A percentile compares a stretch with the other conserved stretches of the same genome.
These are phyloP conservation scores for Loripinus fragilis DNA, from an alignment of 2,888 invertebrate species.

Conservation along the genomic window DNA sequence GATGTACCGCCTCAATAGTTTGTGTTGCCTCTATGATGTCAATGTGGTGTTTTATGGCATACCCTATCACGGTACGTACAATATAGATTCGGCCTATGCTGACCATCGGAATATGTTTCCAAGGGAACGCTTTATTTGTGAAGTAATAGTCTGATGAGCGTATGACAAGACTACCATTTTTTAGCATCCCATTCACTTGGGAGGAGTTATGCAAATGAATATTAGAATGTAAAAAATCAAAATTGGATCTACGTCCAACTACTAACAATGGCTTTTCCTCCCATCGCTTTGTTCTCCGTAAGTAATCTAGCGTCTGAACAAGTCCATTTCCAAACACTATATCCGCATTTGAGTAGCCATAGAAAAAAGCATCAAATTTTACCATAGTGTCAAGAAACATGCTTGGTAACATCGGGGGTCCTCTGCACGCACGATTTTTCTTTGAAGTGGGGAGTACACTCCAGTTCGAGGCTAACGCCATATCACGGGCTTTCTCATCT, in stretches of 20 bases:
- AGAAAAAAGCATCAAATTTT: conserved; percentile 29
- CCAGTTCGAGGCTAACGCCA: conserved; percentile 24
- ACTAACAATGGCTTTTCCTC: conserved; percentile 29
- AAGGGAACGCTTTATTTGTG: conserved; percentile 40
- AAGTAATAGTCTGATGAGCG: conserved; percentile 47
- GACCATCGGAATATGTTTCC: conserved; percentile 34
- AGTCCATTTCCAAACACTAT: conserved; percentile 41
- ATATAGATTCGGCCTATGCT: conserved; percentile 38
- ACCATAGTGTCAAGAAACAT: conserved; percentile 25
- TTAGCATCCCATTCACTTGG: conserved; percentile 13
- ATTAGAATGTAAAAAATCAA: conserved; percentile 24
- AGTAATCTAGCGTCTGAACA: conserved; percentile 30
- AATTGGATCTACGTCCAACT: conserved; percentile 39
- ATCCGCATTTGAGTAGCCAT: conserved; percentile 42
- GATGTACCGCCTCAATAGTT: conserved; percentile 43
- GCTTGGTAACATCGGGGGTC: conserved; percentile 28
- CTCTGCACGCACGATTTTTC: conserved; percentile 12
- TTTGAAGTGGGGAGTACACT: neutral
- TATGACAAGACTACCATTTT: conserved; percentile 26
- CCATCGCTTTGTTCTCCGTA: conserved; percentile 32
- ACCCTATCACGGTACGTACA: conserved; percentile 36
- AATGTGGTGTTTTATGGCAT: conserved; percentile 25
- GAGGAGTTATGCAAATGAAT: conserved; percentile 13
- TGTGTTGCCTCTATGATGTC: conserved; percentile 44
- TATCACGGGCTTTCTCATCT: neutral